Percentiles rank a stretch among this genome's conserved stretches.
These are phyloP conservation scores for Agonopterix arenella DNA, from an alignment of 2,888 invertebrate genomes.

Conservation along the genomic window DNA sequence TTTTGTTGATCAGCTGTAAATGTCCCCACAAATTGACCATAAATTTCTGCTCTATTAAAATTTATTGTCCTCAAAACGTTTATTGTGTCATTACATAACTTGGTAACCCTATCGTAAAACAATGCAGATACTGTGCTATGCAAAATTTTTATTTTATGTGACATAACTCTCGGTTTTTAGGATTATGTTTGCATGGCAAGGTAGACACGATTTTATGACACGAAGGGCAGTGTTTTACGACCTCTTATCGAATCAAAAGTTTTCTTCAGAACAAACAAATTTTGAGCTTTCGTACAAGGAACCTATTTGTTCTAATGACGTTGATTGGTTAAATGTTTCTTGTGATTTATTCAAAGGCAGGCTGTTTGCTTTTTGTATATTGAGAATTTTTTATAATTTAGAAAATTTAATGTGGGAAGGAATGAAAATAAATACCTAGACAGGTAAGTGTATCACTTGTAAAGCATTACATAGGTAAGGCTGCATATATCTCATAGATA, in stretches of 20 bases:
- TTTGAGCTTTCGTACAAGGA: constrained; percentile 40
- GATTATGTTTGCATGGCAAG: constrained; percentile 47
- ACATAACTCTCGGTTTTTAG: constrained; percentile 44
- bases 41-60: constrained; percentile 71
- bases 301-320: constrained; percentile 44
- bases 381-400: too few relatives aligned
- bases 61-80: constrained; percentile 63
- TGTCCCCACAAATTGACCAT: constrained; percentile 63
- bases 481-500: background rate
- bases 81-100: constrained; percentile 65
- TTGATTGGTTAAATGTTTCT: too few relatives aligned
- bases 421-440: too few relatives aligned
- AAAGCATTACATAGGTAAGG: background rate
- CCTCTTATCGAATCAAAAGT: constrained; percentile 64
- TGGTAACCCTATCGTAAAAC: constrained; percentile 70
- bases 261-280: constrained; percentile 52
- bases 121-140: constrained; percentile 51
- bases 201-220: constrained; percentile 56
- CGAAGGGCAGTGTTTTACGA: constrained; percentile 65
- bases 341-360: too few relatives aligned
- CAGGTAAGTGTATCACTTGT: too few relatives aligned
- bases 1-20: constrained; percentile 67
- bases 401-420: too few relatives aligned
- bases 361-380: too few relatives aligned
- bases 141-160: constrained; percentile 43